Base-by-base conservation (phyloP, 1,140 invertebrate species). In the Drosophila ogumai region DNA sequence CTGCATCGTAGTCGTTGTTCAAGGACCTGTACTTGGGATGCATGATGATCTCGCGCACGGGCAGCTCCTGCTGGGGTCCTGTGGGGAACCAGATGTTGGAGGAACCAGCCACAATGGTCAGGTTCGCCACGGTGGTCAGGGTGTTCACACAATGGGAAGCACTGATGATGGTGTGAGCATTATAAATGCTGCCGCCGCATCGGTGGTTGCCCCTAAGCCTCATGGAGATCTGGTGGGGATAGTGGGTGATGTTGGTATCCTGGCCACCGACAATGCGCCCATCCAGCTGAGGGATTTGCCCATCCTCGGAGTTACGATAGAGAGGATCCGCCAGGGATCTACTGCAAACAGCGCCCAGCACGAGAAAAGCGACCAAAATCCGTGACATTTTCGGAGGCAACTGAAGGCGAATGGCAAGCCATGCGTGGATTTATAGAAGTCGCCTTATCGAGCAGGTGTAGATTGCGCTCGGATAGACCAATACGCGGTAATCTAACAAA, bases 111-210 rank as follows among this genome's bases (percentile, higher is more conserved):
- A 78, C 74, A 55, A 92, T 85, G 1, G 72, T 80, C 4, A 92
- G 69, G 22, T 79, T 58, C 0, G n/a, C 64, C 12, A 54, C 2
- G 67, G 59, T 10, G 0, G 12, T 8, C 13, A 90, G 52, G 0
- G 69, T 79, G 13, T 52, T 68, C 1, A 92, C 63, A 65, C 95
- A 95, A 86, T 95, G 95, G 13, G 94, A 94, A 9, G 95, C 95
- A 32, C 93, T 94, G 12, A 95, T 58, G 44, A 95, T 91, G 40
- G 91, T 93, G 15, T 88, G 87, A 13, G 60, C 12, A 0, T 40
- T n/a, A 69, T 73, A 44, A 63, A 95, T 91, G 7, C 93, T 93
- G 13, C 94, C 95, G 3, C 95, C 95, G 74, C 95, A 95, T 34
- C 73, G 58, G 67, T 93, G 93, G 46, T 82, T 84, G 13, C 84